Conservation (phyloP, 2,888 invertebrate species). For the Dendrolimus houi region DNA sequence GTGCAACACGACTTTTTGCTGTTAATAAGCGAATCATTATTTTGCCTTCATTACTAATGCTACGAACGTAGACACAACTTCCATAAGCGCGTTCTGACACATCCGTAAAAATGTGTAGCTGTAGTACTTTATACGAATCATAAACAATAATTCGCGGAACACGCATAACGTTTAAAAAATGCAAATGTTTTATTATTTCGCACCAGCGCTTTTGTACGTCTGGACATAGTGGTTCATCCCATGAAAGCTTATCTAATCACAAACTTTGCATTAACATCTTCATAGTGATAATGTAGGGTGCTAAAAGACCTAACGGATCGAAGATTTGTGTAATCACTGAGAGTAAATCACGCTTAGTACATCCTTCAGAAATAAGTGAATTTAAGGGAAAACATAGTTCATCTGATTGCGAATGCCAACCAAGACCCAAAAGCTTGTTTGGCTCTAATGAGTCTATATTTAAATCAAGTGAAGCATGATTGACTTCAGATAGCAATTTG, state of each 20-base stretch:
- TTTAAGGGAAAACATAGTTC: constrained; percentile 7
- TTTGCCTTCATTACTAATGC: constrained; percentile 5
- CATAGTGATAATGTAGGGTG: constrained; percentile 13
- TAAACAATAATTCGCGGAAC: constrained; percentile 17
- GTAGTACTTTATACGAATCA: constrained; percentile 6
- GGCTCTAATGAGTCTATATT: too few relatives aligned
- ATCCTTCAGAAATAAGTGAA: neutral
- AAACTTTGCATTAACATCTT: constrained; percentile 2
- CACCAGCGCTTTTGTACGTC: constrained; percentile 1
- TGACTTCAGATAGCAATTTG: too few relatives aligned
- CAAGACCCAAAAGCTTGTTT: constrained; percentile 11
- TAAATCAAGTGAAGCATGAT: too few relatives aligned
- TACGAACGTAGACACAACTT: constrained; percentile 18
- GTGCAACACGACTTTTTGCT: constrained; percentile 20
- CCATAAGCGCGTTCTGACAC: constrained; percentile 24
- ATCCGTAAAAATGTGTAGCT: constrained; percentile 22
- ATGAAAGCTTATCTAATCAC: constrained; percentile 16
- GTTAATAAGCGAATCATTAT: constrained; percentile 7
- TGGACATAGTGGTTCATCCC: constrained; percentile 13
- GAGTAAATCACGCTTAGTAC: constrained; percentile 16
- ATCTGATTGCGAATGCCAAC: constrained; percentile 10
- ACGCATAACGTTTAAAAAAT: constrained; percentile 9
- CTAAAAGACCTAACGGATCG: constrained; percentile 18
- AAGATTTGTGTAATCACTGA: constrained; percentile 16
- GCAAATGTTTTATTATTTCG: constrained; percentile 5